Evolutionary conservation across 1,140 invertebrate genomes (phyloP).

Genomic region (Drosophila varians): DNA sequence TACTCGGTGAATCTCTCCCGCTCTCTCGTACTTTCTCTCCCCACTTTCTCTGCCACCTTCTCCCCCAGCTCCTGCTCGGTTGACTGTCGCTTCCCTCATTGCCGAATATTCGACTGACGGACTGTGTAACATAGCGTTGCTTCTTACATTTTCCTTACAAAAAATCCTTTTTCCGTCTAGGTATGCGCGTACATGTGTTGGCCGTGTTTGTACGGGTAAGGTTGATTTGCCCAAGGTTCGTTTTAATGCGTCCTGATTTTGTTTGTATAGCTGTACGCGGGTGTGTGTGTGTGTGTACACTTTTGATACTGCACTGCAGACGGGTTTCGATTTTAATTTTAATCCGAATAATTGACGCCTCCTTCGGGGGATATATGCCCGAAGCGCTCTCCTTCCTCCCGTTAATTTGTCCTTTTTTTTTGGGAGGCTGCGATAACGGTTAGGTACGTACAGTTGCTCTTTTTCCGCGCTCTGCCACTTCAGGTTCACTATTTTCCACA

Average conservation of each 20-base stretch:
- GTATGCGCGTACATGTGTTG: constrained; percentile 28
- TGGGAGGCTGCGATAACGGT: constrained; percentile 44
- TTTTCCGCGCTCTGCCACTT: neutral
- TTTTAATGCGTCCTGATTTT: constrained; percentile 73
- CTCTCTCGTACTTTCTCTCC: constrained; percentile 1
- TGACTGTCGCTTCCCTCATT: constrained; percentile 59
- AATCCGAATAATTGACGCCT: constrained; percentile 35
- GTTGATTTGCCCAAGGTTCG: constrained; percentile 73
- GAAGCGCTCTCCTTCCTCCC: constrained; percentile 1
- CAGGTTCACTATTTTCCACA: neutral
- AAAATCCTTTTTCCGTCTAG: constrained; percentile 65
- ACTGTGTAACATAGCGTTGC: constrained; percentile 44
- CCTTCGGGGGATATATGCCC: constrained; percentile 4
- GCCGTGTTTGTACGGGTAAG: constrained; percentile 56
- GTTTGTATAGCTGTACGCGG: constrained; percentile 42
- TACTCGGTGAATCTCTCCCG: constrained; percentile 17
- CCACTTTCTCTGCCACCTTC: constrained; percentile 27
- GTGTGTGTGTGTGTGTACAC: constrained; percentile 43
- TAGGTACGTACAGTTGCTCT: constrained; percentile 41
- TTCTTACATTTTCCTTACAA: constrained; percentile 48
- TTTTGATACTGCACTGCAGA: constrained; percentile 42
- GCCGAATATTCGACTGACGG: constrained; percentile 58
- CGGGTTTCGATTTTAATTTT: constrained; percentile 45
- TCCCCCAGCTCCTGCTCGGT: constrained; percentile 60
- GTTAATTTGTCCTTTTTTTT: constrained; percentile 9